Evolutionary conservation across 1,140 invertebrate genomes (phyloP).

Genomic region (Psilanteris sp.): DNA sequence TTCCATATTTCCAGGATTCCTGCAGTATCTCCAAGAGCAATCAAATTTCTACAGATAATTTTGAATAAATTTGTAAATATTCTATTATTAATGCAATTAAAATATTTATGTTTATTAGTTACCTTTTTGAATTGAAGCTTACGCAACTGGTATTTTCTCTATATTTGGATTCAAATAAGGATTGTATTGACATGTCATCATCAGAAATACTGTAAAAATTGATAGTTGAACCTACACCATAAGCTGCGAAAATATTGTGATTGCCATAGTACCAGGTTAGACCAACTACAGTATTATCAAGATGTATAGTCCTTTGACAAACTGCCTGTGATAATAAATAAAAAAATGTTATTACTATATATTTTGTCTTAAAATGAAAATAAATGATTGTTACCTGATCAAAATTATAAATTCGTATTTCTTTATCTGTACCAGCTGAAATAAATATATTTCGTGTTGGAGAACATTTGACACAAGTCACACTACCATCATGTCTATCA

Average conservation of each 20-base stretch:
- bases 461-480: constrained; percentile 74
- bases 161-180: constrained; percentile 67
- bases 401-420: constrained; percentile 75
- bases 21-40: constrained; percentile 69
- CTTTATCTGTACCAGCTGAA: constrained; percentile 72
- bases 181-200: constrained; percentile 62
- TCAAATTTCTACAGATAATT: constrained; percentile 71
- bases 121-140: constrained; percentile 75
- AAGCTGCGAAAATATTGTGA: constrained; percentile 70
- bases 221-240: constrained; percentile 69
- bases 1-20: constrained; percentile 76
- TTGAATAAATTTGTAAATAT: not conserved
- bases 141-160: constrained; percentile 71
- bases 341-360: too few species aligned
- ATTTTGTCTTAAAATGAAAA: not conserved
- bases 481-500: constrained; percentile 73
- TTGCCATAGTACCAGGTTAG: constrained; percentile 72
- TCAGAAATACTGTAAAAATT: constrained; percentile 71
- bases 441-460: constrained; percentile 72
- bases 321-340: constrained; percentile 51
- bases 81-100: not conserved
- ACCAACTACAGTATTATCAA: constrained; percentile 72
- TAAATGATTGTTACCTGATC: constrained; percentile 67
- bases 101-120: not conserved
- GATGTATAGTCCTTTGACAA: constrained; percentile 66